Conservation (phyloP, 2,113 vertebrate species). For the Hylia prasina region DNA sequence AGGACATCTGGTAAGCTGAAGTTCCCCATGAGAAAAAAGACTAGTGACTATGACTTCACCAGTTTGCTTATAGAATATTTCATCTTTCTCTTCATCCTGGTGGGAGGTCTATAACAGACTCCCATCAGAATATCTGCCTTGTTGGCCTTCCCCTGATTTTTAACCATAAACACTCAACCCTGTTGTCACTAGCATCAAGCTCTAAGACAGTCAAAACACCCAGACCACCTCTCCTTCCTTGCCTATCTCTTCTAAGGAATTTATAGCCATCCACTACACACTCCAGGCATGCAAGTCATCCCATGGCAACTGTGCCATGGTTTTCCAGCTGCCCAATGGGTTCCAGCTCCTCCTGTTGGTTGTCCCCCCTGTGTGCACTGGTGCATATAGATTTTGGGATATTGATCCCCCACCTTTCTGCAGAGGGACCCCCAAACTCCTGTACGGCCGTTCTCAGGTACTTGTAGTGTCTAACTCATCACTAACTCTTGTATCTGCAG, state of each 20-base stretch:
- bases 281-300: neutral
- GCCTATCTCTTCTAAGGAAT: neutral
- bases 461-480: neutral
- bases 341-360: neutral
- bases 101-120: neutral
- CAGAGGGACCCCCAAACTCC: neutral
- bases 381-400: neutral
- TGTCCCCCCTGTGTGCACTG: neutral
- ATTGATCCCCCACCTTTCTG: neutral
- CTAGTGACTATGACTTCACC: neutral
- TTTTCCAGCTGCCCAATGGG: neutral
- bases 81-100: neutral
- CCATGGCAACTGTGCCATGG: neutral
- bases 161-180: neutral
- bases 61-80: neutral
- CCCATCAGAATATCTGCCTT: neutral
- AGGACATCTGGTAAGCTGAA: neutral
- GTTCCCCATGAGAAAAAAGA: neutral
- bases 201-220: neutral
- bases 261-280: neutral
- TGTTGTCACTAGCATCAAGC: neutral
- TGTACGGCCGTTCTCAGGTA: neutral
- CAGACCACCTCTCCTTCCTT: neutral
- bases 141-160: neutral
- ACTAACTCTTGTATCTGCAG: neutral